phyloP scores from a whole-genome alignment of 2,113 vertebrate species.

The Platichthys stellatus region DNA sequence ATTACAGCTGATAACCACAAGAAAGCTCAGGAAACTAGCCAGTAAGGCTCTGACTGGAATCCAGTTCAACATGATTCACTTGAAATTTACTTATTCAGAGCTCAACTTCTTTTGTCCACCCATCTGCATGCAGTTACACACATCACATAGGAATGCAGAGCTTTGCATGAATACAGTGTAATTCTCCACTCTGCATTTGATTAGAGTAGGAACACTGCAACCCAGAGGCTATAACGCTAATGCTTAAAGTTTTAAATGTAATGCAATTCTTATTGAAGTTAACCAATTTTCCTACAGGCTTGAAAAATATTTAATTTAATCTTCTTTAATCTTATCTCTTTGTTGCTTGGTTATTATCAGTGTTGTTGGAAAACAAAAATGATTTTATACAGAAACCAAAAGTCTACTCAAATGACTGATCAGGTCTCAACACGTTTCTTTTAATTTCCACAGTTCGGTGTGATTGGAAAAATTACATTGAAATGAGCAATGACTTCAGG shows the following conservation, averaged over 20 bases:
- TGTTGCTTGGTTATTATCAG: not conserved
- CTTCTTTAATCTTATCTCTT: not conserved
- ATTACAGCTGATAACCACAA: not conserved
- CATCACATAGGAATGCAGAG: conserved; percentile 15
- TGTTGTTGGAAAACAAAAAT: not conserved
- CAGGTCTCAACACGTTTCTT: not conserved
- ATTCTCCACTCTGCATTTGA: not conserved
- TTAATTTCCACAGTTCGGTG: not conserved
- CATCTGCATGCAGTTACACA: conserved; percentile 13
- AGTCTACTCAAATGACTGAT: not conserved
- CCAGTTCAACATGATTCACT: conserved; percentile 16
- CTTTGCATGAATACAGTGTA: not conserved
- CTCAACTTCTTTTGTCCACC: not conserved
- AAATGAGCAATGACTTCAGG: not conserved
- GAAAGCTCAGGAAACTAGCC: not conserved
- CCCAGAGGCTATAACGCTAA: not conserved
- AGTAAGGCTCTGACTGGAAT: not conserved
- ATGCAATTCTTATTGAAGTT: not conserved
- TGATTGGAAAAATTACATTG: not conserved
- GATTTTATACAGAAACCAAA: not conserved
- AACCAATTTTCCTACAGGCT: not conserved
- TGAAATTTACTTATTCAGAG: not conserved
- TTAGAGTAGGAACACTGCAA: not conserved
- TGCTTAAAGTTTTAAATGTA: not conserved
- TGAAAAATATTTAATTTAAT: not conserved